A percentile compares a stretch with the other conserved stretches of the same genome.
Evolutionary conservation across 2,797 vertebrate genomes (phyloP).

Genomic region (Ibycter americanus): DNA sequence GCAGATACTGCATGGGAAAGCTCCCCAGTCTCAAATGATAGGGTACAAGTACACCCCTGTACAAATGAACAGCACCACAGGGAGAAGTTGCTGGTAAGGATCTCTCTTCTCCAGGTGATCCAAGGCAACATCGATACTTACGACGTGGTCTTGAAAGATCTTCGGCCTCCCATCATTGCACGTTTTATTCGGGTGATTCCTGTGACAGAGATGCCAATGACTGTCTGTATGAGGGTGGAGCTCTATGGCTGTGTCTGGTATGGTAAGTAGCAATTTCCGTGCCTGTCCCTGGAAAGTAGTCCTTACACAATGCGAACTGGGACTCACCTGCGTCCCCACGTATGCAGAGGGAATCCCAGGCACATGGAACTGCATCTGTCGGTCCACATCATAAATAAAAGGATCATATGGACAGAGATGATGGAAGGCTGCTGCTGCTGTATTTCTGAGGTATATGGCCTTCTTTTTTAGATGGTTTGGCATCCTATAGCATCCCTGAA

Average conservation of each 20-base stretch:
- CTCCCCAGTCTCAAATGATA: neutral
- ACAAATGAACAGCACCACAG: neutral
- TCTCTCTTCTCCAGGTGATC: constrained; percentile 76
- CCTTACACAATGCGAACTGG: neutral
- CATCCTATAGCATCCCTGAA: constrained; percentile 86
- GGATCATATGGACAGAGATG: neutral
- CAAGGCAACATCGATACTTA: constrained; percentile 86
- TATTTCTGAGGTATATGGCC: neutral
- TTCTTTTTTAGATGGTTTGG: constrained; percentile 81
- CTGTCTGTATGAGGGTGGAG: constrained; percentile 91
- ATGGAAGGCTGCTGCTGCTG: neutral
- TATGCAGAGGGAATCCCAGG: neutral
- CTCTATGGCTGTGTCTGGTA: constrained; percentile 90
- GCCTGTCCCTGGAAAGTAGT: neutral
- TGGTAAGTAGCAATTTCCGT: constrained; percentile 69
- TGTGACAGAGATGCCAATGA: constrained; percentile 80
- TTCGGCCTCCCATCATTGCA: constrained; percentile 86
- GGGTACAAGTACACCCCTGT: neutral
- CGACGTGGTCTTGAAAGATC: constrained; percentile 83
- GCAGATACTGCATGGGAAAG: neutral
- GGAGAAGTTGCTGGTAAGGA: neutral
- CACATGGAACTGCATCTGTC: neutral
- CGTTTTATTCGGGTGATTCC: constrained; percentile 87
- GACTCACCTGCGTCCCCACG: neutral
- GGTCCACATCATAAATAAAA: neutral